Evolutionary conservation across 2,113 vertebrate species (phyloP), one percentile per base, ranked within the genome.

Genomic region (Entomyzon cyanotis): DNA sequence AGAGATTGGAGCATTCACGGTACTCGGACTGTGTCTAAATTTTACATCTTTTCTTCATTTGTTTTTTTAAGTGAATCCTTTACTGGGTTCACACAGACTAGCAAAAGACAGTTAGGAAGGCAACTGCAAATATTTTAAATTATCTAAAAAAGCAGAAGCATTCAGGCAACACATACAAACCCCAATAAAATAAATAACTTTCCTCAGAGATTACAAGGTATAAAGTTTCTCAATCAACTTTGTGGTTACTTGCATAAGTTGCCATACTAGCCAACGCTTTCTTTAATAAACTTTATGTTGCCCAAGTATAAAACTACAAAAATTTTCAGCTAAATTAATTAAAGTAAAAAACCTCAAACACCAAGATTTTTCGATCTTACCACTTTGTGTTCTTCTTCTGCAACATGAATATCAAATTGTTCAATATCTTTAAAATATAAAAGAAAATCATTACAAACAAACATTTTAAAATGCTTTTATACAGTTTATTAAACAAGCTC

Each of bases 311-410:
- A 73, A 84, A 25, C 5, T 37, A 70, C 30, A 75, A 28, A 70
- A 73, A 6, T 7, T 79, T 33, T 35, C 31, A 68, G 11, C 28
- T 68, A 90, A 50, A 93, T 62, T 47, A 74, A 18, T 39, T 74
- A 58, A 81, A 83, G 15, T 18, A 88, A 84, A 59, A 86, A 63
- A 3, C 1, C 3, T 49, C 22, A 69, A 78, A 93, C 0, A 10
- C 19, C 47, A 79, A 68, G 56, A 59, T 97, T 98, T 97, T 94
- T 75, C 63, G 85, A 67, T 71, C 98, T 98, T 97, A 99, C 99
- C 98, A 99, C 98, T 98, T 95, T 98, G 50, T 98, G 98, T 59
- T 98, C 99, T 68, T 99, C 99, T 95, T 99, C 98, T 82, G 84
- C 96, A 44, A 99, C 97, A 42, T 41, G 94, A 87, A 99, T 97